Evolutionary conservation across 2,797 vertebrate species (phyloP).

Genomic region (Anguilla obscura): DNA sequence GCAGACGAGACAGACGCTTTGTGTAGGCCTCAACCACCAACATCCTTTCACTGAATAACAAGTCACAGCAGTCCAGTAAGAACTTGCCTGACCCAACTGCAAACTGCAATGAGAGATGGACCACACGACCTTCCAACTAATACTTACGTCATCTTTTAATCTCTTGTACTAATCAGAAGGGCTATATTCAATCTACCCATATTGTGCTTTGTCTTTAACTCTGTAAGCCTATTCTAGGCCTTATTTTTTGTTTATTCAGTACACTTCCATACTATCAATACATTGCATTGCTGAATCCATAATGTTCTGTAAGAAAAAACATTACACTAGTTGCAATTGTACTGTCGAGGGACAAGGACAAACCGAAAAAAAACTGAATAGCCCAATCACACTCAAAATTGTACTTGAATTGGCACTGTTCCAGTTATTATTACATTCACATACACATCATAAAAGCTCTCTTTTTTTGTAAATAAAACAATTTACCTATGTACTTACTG

Average conservation of each 20-base stretch:
- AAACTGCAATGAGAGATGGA: neutral
- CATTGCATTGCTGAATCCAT: neutral
- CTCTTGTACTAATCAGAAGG: neutral
- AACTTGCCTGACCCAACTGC: neutral
- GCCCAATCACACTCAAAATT: neutral
- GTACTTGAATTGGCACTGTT: conserved; percentile 1
- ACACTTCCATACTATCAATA: neutral
- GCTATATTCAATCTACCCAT: neutral
- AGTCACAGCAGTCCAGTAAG: neutral
- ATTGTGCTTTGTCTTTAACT: neutral
- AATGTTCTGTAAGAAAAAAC: neutral
- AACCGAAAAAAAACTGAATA: neutral
- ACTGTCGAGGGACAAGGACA: neutral
- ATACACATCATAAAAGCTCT: neutral
- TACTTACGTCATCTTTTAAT: neutral
- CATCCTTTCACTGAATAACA: neutral
- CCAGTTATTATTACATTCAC: neutral
- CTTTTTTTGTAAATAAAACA: conserved; percentile 34
- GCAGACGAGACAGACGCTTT: neutral
- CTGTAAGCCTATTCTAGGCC: neutral
- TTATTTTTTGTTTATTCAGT: neutral
- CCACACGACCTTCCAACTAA: neutral
- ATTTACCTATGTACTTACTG: conserved; percentile 23
- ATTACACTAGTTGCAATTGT: neutral
- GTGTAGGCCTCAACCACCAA: neutral